Evolutionary conservation across 2,888 invertebrate species (phyloP).

Genomic region (Julus scandinavius): DNA sequence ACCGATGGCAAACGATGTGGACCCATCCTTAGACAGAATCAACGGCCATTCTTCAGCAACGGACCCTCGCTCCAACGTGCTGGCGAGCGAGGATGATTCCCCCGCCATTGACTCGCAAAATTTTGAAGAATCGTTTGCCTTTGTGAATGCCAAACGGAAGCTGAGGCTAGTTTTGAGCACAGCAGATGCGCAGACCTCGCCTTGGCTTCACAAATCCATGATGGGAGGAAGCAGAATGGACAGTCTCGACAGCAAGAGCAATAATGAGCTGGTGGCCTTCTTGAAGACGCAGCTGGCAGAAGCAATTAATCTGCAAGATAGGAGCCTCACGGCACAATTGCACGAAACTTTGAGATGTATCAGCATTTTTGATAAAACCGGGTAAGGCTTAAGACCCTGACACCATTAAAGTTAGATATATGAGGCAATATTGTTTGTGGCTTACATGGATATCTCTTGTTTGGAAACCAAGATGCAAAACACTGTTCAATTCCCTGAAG

Average conservation of each 20-base stretch:
- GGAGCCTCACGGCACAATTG: constrained; percentile 80
- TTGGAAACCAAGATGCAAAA: constrained; percentile 72
- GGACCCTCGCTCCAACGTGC: not conserved
- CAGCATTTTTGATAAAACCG: constrained; percentile 75
- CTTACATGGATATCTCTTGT: not conserved
- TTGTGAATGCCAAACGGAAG: constrained; percentile 84
- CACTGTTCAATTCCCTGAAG: constrained; percentile 78
- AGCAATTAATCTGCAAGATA: constrained; percentile 81
- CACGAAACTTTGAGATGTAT: constrained; percentile 86
- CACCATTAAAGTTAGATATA: not conserved
- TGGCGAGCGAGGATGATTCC: constrained; percentile 65
- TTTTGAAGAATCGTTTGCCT: constrained; percentile 71
- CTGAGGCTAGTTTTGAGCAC: constrained; percentile 89
- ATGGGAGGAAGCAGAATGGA: constrained; percentile 76
- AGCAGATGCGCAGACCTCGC: constrained; percentile 72
- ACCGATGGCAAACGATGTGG: constrained; percentile 64
- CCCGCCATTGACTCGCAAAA: constrained; percentile 70
- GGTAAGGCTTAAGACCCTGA: constrained; percentile 64
- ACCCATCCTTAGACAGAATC: constrained; percentile 59
- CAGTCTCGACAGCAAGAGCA: constrained; percentile 60
- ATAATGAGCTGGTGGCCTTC: constrained; percentile 72
- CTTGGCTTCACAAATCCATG: constrained; percentile 68
- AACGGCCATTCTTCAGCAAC: not conserved
- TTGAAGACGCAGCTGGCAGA: constrained; percentile 82
- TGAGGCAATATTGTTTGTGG: not conserved